Evolutionary conservation across 2,113 vertebrate species (phyloP).

Genomic region (Taurulus bubalis): DNA sequence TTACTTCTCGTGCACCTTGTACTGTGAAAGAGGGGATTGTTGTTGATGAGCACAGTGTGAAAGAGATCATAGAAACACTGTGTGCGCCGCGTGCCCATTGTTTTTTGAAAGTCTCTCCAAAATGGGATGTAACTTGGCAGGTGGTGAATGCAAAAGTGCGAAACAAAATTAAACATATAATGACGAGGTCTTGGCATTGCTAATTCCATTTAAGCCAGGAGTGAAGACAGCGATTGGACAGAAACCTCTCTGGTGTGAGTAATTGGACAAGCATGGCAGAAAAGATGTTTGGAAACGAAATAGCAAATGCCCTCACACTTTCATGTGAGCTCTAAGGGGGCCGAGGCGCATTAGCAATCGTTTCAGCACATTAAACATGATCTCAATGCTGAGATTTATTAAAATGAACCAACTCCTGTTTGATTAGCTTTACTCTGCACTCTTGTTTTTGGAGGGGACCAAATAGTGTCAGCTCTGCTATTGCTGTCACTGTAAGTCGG

Average conservation of each 20-base stretch:
- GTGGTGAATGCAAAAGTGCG: slow-evolving; percentile 53
- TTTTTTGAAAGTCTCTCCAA: slow-evolving; percentile 61
- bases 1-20: slow-evolving; percentile 58
- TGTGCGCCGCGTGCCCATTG: slow-evolving; percentile 41
- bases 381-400: slow-evolving; percentile 32
- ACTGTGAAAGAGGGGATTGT: slow-evolving; percentile 55
- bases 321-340: slow-evolving; percentile 7
- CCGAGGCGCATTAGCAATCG: slow-evolving; percentile 35
- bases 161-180: slow-evolving; percentile 52
- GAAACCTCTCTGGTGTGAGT: slow-evolving; percentile 52
- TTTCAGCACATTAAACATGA: slow-evolving; percentile 63
- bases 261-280: slow-evolving; percentile 50
- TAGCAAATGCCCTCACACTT: slow-evolving; percentile 33
- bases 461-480: neutral
- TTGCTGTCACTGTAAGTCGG: neutral
- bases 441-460: neutral
- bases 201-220: slow-evolving; percentile 69
- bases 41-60: slow-evolving; percentile 48
- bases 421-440: slow-evolving; percentile 26
- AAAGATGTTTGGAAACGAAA: slow-evolving; percentile 60
- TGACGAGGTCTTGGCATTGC: slow-evolving; percentile 58
- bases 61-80: slow-evolving; percentile 47
- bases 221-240: slow-evolving; percentile 41
- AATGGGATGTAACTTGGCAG: slow-evolving; percentile 63
- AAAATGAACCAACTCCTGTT: slow-evolving; percentile 37